Evolutionary conservation across 2,113 vertebrate genomes (phyloP).

Genomic region (Anolis carolinensis): DNA sequence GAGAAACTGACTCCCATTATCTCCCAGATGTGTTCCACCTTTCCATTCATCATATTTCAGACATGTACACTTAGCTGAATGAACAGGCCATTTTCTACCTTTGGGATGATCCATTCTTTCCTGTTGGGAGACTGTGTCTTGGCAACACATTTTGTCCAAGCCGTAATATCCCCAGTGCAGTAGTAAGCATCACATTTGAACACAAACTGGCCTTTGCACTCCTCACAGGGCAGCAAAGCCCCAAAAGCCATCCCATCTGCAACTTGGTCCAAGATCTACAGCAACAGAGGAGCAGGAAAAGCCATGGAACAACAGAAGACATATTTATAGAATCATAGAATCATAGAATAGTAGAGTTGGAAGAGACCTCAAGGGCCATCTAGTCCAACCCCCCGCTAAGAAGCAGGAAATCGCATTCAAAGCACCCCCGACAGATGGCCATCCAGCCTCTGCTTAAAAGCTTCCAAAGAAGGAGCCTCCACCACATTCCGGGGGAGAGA

Average conservation of each 20-base stretch:
- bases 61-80: background rate
- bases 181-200: conserved; percentile 92
- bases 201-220: conserved; percentile 91
- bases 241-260: conserved; percentile 93
- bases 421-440: too few relatives aligned
- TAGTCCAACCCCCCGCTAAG: too few relatives aligned
- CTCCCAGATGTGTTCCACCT: too few relatives aligned
- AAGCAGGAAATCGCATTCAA: too few relatives aligned
- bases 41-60: background rate
- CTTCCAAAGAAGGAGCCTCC: too few relatives aligned
- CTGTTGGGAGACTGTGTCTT: conserved; percentile 86
- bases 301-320: background rate
- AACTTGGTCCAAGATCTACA: conserved; percentile 90
- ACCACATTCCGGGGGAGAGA: too few relatives aligned
- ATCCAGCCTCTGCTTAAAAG: too few relatives aligned
- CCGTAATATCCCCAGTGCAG: conserved; percentile 92
- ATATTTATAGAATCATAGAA: too few relatives aligned
- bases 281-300: conserved; percentile 27
- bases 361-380: too few relatives aligned
- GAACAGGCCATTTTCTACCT: conserved; percentile 67
- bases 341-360: too few relatives aligned
- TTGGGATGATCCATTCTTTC: conserved; percentile 87
- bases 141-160: conserved; percentile 96
- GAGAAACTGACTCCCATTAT: background rate
- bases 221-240: conserved; percentile 85